Evolutionary conservation across 2,888 invertebrate species (phyloP).

Genomic region (Parnassius smintheus): DNA sequence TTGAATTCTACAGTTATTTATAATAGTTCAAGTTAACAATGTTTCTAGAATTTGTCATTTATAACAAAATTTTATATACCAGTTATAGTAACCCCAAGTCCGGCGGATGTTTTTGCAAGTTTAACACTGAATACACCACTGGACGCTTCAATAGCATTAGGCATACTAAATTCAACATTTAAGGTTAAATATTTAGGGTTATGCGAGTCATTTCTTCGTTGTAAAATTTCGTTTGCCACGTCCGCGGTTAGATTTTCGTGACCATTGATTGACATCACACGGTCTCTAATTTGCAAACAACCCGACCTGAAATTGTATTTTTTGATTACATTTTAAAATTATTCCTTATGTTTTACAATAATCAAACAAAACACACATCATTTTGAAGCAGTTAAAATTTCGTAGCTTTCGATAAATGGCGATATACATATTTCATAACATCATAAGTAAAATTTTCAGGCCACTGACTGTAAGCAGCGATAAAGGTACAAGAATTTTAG

Average conservation of each 20-base stretch:
- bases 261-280: conserved; percentile 92
- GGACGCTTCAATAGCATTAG: conserved; percentile 94
- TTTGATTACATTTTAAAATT: too few relatives aligned
- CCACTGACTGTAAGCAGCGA: too few relatives aligned
- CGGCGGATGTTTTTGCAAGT: conserved; percentile 88
- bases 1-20: too few relatives aligned
- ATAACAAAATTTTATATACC: conserved; percentile 61
- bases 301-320: conserved; percentile 79
- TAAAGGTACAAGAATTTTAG: too few relatives aligned
- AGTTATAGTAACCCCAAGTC: conserved; percentile 94
- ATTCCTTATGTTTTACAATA: too few relatives aligned
- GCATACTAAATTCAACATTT: conserved; percentile 94
- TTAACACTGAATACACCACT: conserved; percentile 95
- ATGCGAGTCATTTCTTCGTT: conserved; percentile 80
- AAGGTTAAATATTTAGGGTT: conserved; percentile 86
- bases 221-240: conserved; percentile 81
- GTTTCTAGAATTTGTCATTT: too few relatives aligned
- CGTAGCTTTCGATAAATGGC: too few relatives aligned
- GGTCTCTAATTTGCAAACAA: conserved; percentile 89
- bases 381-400: too few relatives aligned
- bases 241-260: conserved; percentile 84
- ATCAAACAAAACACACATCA: too few relatives aligned
- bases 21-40: too few relatives aligned
- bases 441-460: too few relatives aligned
- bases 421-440: too few relatives aligned